A percentile compares a stretch with the other conserved stretches of the same genome.
Conservation (phyloP, 2,888 invertebrate species). For the Hartigia nigra region DNA sequence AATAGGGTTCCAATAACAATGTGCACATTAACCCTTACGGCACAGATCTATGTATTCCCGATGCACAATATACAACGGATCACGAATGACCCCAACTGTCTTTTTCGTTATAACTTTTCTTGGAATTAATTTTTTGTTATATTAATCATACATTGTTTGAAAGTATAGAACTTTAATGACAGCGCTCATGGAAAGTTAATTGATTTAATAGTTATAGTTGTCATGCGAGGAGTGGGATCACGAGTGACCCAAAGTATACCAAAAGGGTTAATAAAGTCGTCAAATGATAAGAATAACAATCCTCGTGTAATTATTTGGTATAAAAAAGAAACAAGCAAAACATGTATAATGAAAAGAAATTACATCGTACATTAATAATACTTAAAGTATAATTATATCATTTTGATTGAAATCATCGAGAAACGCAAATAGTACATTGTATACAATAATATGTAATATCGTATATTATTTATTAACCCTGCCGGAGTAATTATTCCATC, state of each 20-base stretch:
- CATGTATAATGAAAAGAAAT: slow-evolving; percentile 2
- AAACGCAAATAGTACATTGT: not conserved
- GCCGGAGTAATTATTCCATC: not conserved
- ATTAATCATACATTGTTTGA: no score
- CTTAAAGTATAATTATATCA: slow-evolving; percentile 37
- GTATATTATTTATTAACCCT: not conserved
- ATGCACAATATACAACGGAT: no score
- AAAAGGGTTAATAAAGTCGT: not conserved
- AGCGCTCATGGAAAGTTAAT: no score
- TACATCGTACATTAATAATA: slow-evolving; percentile 15
- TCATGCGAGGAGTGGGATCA: no score
- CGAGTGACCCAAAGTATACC: no score
- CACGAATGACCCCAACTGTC: no score
- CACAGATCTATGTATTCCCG: no score
- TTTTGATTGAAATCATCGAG: slow-evolving; percentile 31
- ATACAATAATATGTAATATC: not conserved
- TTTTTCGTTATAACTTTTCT: no score
- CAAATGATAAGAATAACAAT: not conserved
- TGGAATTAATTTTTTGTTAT: no score
- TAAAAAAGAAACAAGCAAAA: slow-evolving; percentile 24
- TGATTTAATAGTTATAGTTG: no score
- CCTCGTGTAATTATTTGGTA: slow-evolving; percentile 9
- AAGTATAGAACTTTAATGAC: no score
- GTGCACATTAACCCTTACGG: no score
- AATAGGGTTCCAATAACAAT: not conserved